Evolutionary conservation across 2,113 vertebrate species (phyloP).

Genomic region (Ancistrus triradiatus): DNA sequence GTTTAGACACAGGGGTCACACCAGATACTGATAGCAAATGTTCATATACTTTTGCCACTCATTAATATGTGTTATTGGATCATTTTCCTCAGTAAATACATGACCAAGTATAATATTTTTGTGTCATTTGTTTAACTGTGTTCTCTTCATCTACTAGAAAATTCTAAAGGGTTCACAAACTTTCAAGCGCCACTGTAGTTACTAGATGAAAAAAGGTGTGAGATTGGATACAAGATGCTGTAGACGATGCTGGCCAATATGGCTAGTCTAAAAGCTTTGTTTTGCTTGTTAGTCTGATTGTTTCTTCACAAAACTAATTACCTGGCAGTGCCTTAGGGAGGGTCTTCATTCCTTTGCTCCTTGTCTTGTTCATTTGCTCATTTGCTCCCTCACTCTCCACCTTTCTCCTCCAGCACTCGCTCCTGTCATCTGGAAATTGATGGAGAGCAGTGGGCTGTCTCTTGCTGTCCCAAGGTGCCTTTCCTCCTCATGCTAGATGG

Average conservation of each 20-base stretch:
- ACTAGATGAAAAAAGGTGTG: constrained; percentile 36
- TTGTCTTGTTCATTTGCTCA: constrained; percentile 44
- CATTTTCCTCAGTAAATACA: too few species aligned
- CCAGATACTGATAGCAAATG: too few species aligned
- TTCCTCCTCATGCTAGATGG: constrained; percentile 60
- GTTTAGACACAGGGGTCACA: too few species aligned
- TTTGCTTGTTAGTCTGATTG: constrained; percentile 71
- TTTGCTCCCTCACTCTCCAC: constrained; percentile 51
- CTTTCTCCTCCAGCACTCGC: constrained; percentile 60
- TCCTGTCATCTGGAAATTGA: constrained; percentile 72
- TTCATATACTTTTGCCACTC: too few species aligned
- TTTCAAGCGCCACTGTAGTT: too few species aligned
- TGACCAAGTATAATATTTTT: too few species aligned
- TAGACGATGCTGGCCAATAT: constrained; percentile 54
- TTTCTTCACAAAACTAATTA: constrained; percentile 74
- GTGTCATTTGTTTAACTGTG: too few species aligned
- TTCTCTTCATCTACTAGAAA: too few species aligned
- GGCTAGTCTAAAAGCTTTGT: constrained; percentile 64
- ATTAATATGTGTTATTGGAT: too few species aligned
- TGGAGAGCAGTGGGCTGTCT: constrained; percentile 66
- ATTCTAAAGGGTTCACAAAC: too few species aligned
- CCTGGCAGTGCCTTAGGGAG: constrained; percentile 60
- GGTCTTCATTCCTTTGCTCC: constrained; percentile 51
- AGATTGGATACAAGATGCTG: constrained; percentile 34
- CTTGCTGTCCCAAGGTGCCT: constrained; percentile 73